Conservation (phyloP, 1,140 invertebrate species). For the Saccostrea cuccullata region DNA sequence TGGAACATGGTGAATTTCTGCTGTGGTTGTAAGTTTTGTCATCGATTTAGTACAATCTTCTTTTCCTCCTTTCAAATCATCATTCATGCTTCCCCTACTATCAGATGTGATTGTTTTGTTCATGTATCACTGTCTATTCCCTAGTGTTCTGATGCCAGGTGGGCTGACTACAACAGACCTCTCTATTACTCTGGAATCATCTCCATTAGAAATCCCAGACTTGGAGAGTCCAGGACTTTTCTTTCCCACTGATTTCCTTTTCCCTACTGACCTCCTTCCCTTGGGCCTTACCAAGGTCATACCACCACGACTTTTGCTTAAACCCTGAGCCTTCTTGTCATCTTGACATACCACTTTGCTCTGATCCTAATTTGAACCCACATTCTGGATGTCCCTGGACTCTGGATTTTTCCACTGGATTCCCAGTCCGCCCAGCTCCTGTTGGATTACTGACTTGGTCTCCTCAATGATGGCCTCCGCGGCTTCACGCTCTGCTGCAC, state of each 20-base stretch:
- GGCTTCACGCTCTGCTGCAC: constrained; percentile 88
- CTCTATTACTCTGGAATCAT: neutral
- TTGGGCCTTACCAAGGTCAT: too few relatives aligned
- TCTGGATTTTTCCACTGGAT: constrained; percentile 66
- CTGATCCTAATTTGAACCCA: neutral
- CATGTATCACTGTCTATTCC: neutral
- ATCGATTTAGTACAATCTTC: neutral
- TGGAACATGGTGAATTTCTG: neutral
- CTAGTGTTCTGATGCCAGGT: neutral
- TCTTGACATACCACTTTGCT: neutral
- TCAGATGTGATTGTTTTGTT: neutral
- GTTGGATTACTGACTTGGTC: constrained; percentile 82
- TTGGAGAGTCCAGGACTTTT: constrained; percentile 18
- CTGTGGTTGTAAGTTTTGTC: neutral
- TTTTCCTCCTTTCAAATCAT: neutral
- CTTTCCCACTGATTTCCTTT: neutral
- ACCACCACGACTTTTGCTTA: neutral
- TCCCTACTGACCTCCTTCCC: neutral
- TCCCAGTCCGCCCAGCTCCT: constrained; percentile 73
- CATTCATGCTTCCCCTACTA: neutral
- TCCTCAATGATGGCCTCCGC: constrained; percentile 89
- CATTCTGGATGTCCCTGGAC: neutral
- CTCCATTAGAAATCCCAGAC: neutral
- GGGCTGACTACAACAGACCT: constrained; percentile 52
- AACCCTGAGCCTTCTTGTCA: neutral